Evolutionary conservation across 2,888 invertebrate genomes (phyloP).

Genomic region (Xanthia togata): DNA sequence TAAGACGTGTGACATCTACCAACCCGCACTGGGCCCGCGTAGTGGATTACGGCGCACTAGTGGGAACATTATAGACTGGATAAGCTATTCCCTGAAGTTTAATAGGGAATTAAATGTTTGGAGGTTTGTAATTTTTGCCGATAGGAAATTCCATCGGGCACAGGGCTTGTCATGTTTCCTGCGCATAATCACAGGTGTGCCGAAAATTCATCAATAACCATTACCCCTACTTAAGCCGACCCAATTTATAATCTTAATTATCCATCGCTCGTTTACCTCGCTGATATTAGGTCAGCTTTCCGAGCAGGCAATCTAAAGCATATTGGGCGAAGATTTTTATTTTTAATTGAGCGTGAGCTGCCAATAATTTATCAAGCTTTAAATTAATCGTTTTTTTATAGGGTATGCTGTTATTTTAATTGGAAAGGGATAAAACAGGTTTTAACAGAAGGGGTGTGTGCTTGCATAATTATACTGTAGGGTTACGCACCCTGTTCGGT

Average conservation of each 20-base stretch:
- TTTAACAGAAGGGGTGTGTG: constrained; percentile 22
- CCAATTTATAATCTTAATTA: constrained; percentile 44
- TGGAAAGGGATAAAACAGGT: constrained; percentile 25
- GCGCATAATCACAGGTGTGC: constrained; percentile 18
- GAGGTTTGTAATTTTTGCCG: too few species aligned
- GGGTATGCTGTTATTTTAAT: constrained; percentile 29
- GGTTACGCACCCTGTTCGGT: background rate
- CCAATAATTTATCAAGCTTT: constrained; percentile 55
- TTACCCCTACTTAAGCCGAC: constrained; percentile 50
- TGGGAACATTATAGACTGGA: background rate
- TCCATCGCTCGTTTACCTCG: constrained; percentile 18
- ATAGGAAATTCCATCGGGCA: too few species aligned
- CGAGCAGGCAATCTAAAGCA: constrained; percentile 23
- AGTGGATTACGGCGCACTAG: background rate
- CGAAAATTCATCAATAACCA: constrained; percentile 46
- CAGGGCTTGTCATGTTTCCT: constrained; percentile 2
- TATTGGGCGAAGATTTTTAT: constrained; percentile 30
- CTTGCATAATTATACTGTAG: background rate
- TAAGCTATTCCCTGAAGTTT: too few species aligned
- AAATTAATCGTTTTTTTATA: constrained; percentile 30
- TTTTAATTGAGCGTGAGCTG: constrained; percentile 45
- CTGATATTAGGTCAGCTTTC: constrained; percentile 39
- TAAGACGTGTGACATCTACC: too few species aligned
- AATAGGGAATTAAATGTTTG: background rate
- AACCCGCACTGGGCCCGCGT: background rate